Base-by-base conservation (phyloP, 2,113 vertebrate species). In the Pomatorhinus ruficollis region DNA sequence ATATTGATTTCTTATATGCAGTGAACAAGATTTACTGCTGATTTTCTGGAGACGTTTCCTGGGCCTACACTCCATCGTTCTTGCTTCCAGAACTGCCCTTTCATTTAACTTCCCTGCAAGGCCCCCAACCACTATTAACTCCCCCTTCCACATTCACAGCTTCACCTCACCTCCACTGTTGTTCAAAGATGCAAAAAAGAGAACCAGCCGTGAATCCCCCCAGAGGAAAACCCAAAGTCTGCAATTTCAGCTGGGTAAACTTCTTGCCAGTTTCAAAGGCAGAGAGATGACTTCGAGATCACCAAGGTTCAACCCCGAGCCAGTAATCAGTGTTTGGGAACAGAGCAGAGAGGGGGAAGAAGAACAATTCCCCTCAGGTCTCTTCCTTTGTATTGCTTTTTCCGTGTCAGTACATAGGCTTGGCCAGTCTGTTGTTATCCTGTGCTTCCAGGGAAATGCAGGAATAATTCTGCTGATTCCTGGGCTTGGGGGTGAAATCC, bases 1-100 rank as follows among this genome's bases (percentile, higher is more conserved):
- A 4, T 85, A 91, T 75, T 79, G 90, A 97, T 93, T 85, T 91
- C 78, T 90, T 64, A 59, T 2, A 31, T 40, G n/a, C 33, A 63
- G 53, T n/a, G 63, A 71, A 27, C 49, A 61, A 66, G 83, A 87
- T 91, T 81, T 96, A 82, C 72, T 74, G 30, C 60, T 57, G 57
- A 28, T 72, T 78, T 93, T 83, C 82, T 81, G 68, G 60, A 87
- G 78, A 22, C 5, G 0, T 72, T 95, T 90, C 77, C 56, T 86
- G 57, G 76, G 59, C 22, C 69, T 83, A 11, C 37, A 25, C 22
- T 42, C 40, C 49, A 49, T 82, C n/a, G 39, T 44, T 77, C 59
- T 49, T 53, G 53, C 69, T 89, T 33, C 79, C 68, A 74, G 63
- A 92, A 40, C 39, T 64, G 50, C 49, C n/a, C 47, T 71, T 93